phyloP scores from a whole-genome alignment of 2,888 invertebrate genomes.

The Orgyia antiqua region DNA sequence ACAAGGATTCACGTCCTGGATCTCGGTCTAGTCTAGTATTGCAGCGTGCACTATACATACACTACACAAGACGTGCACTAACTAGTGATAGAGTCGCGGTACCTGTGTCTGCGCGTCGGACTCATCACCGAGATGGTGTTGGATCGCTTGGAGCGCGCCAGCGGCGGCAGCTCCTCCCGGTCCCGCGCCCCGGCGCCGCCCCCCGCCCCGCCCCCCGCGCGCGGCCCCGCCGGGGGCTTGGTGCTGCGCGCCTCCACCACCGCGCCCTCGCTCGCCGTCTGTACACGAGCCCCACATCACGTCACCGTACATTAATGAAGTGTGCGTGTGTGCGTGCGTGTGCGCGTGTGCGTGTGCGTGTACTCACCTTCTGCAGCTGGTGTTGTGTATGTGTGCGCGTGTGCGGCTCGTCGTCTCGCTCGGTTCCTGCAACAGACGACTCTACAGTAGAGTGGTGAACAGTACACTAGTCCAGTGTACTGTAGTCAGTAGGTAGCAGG shows the following conservation, averaged over 20 bases:
- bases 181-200: conserved; percentile 20
- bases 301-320: too few species aligned
- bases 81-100: too few species aligned
- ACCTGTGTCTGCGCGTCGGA: conserved; percentile 75
- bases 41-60: too few species aligned
- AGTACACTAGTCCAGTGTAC: too few species aligned
- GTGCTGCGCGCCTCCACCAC: conserved; percentile 31
- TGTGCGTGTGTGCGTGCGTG: neutral
- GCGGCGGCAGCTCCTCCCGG: conserved; percentile 73
- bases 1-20: too few species aligned
- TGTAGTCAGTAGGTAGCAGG: neutral
- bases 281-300: neutral
- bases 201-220: conserved; percentile 22
- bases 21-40: too few species aligned
- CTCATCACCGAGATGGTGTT: conserved; percentile 94
- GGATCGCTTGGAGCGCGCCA: conserved; percentile 77
- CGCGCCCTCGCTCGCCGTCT: conserved; percentile 63
- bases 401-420: neutral
- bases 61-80: too few species aligned
- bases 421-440: too few species aligned
- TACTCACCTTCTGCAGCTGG: conserved; percentile 53
- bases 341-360: neutral
- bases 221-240: conserved; percentile 18
- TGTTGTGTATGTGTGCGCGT: conserved; percentile 19
- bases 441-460: too few species aligned